Evolutionary conservation across 2,888 invertebrate species (phyloP).

Genomic region (Cheilosia grossa): DNA sequence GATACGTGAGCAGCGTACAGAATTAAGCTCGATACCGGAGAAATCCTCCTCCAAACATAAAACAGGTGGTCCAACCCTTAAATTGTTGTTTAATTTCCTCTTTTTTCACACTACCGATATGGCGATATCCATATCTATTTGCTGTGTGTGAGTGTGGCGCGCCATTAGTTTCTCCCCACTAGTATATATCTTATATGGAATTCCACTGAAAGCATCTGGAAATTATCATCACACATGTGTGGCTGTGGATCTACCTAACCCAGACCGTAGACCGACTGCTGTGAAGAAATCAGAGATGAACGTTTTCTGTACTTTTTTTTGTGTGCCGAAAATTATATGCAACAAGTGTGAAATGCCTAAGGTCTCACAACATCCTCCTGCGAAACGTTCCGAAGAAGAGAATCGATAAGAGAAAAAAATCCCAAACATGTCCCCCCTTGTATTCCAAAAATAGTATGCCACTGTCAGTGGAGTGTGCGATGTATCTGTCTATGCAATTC

Average conservation of each 20-base stretch:
- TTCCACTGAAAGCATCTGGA: slow-evolving; percentile 25
- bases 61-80: slow-evolving; percentile 71
- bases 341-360: slow-evolving; percentile 67
- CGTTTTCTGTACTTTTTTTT: slow-evolving; percentile 1
- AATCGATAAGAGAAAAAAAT: slow-evolving; percentile 2
- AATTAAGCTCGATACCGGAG: slow-evolving; percentile 11
- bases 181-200: not conserved
- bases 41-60: slow-evolving; percentile 28
- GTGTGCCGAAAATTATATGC: slow-evolving; percentile 10
- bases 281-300: slow-evolving; percentile 37
- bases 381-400: not conserved
- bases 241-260: slow-evolving; percentile 15
- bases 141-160: not conserved
- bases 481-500: slow-evolving; percentile 42
- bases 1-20: slow-evolving; percentile 50
- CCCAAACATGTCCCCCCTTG: slow-evolving; percentile 15
- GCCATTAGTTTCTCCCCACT: not conserved
- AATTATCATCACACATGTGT: slow-evolving; percentile 30
- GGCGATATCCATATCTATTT: slow-evolving; percentile 1
- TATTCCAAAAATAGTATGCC: slow-evolving; percentile 41
- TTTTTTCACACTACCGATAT: slow-evolving; percentile 26
- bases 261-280: slow-evolving; percentile 19
- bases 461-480: slow-evolving; percentile 20
- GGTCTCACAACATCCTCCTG: slow-evolving; percentile 19
- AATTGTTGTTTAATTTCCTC: slow-evolving; percentile 59